Evolutionary conservation across 2,797 vertebrate genomes (phyloP).

Genomic region (Ptychadena robeensis): DNA sequence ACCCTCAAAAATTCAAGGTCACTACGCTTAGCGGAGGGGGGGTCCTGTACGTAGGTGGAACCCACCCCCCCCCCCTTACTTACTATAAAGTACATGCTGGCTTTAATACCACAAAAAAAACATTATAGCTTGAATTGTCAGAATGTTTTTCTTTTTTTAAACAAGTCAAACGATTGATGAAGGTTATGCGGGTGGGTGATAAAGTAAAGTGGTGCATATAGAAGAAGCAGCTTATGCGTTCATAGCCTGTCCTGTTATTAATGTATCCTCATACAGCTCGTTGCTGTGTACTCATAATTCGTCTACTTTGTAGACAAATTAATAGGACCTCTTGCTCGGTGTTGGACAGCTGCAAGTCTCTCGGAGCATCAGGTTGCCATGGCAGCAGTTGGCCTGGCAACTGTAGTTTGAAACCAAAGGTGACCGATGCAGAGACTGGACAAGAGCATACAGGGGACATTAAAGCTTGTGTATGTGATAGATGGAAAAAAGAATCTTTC

Average conservation of each 20-base stretch:
- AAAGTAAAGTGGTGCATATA: neutral
- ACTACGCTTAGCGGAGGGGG: too few relatives aligned
- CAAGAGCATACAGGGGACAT: conserved; percentile 27
- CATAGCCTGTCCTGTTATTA: neutral
- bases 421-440: conserved; percentile 23
- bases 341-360: conserved; percentile 40
- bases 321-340: conserved; percentile 5
- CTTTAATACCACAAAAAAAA: too few relatives aligned
- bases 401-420: conserved; percentile 22
- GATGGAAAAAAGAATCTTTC: neutral
- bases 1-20: too few relatives aligned
- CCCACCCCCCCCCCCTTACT: too few relatives aligned
- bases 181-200: neutral
- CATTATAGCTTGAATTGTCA: too few relatives aligned
- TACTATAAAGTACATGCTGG: too few relatives aligned
- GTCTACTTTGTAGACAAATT: conserved; percentile 21
- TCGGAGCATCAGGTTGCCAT: conserved; percentile 29
- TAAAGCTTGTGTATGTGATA: neutral
- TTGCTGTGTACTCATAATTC: neutral
- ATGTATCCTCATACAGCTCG: neutral
- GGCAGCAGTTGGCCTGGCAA: conserved; percentile 34
- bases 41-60: too few relatives aligned
- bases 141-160: neutral
- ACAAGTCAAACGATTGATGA: neutral
- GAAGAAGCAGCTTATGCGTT: neutral